Conservation (phyloP, 1,140 invertebrate species). For the Drosophila busckii region DNA sequence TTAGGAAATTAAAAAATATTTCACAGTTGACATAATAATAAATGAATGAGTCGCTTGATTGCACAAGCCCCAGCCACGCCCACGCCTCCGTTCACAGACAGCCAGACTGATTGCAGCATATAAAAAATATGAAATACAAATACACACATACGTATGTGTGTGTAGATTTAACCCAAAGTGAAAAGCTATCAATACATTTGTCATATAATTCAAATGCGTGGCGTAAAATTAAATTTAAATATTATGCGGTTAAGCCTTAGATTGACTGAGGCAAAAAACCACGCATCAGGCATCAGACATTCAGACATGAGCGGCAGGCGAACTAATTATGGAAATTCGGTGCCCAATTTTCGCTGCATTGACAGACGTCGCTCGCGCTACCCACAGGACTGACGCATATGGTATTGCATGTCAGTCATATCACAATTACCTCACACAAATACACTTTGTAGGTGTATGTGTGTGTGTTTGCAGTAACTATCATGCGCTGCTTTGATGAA, state of each 20-base stretch:
- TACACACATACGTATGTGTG: slow-evolving; percentile 7
- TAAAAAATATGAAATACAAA: not conserved
- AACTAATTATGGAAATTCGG: slow-evolving; percentile 63
- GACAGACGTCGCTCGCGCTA: slow-evolving; percentile 10
- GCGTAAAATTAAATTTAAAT: slow-evolving; percentile 56
- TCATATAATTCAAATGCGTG: slow-evolving; percentile 37
- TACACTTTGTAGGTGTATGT: not conserved
- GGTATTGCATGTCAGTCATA: slow-evolving; percentile 29
- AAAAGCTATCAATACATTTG: slow-evolving; percentile 49
- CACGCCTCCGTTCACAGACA: slow-evolving; percentile 8
- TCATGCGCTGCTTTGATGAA: slow-evolving; percentile 26
- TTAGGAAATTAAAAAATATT: slow-evolving; percentile 54
- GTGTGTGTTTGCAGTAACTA: slow-evolving; percentile 20
- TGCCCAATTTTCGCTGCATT: slow-evolving; percentile 30
- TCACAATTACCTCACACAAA: slow-evolving; percentile 1
- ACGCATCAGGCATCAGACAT: slow-evolving; percentile 14
- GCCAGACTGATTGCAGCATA: slow-evolving; percentile 55
- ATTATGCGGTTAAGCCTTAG: slow-evolving; percentile 14
- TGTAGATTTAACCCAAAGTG: slow-evolving; percentile 39
- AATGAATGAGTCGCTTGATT: slow-evolving; percentile 49
- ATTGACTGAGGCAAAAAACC: slow-evolving; percentile 8
- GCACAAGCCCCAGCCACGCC: slow-evolving; percentile 6
- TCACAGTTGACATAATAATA: slow-evolving; percentile 59
- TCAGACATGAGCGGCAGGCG: too few relatives aligned
- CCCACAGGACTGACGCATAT: too few relatives aligned